Evolutionary conservation across 1,140 invertebrate genomes (phyloP).

Genomic region (Tyrophagus putrescentiae): DNA sequence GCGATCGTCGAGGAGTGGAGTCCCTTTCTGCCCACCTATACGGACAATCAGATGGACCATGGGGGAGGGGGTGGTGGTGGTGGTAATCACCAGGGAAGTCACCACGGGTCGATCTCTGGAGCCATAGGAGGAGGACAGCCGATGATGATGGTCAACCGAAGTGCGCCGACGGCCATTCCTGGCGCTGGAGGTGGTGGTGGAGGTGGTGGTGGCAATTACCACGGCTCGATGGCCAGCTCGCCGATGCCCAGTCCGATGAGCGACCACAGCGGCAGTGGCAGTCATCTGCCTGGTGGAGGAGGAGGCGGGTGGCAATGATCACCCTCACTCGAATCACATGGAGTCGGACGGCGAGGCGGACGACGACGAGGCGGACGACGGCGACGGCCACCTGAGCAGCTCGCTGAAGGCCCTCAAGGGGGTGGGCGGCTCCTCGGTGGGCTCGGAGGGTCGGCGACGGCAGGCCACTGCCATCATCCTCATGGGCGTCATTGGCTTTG

Average conservation of each 20-base stretch:
- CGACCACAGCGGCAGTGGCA: not conserved
- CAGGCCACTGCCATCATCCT: slow-evolving; percentile 94
- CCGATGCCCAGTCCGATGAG: not conserved
- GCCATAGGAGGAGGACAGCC: too few relatives aligned
- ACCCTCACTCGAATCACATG: not conserved
- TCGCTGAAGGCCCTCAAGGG: slow-evolving; percentile 38
- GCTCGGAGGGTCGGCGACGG: slow-evolving; percentile 74
- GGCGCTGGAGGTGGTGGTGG: not conserved
- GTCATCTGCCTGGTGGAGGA: not conserved
- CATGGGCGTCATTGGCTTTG: slow-evolving; percentile 88
- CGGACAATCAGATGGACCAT: slow-evolving; percentile 36
- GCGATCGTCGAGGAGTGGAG: slow-evolving; percentile 84
- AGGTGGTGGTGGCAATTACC: not conserved
- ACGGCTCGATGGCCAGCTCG: not conserved
- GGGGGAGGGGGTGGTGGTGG: not conserved
- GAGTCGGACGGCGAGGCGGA: slow-evolving; percentile 19
- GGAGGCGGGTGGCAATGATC: slow-evolving; percentile 20
- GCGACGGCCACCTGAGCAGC: slow-evolving; percentile 23
- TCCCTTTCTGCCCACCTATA: slow-evolving; percentile 75
- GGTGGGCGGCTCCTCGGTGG: slow-evolving; percentile 64
- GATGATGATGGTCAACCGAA: too few relatives aligned
- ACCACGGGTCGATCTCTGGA: not conserved
- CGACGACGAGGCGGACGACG: not conserved
- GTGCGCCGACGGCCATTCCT: not conserved
- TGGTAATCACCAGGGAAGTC: not conserved